Evolutionary conservation across 2,113 vertebrate genomes (phyloP).

Genomic region (Grammatotria lemairii): DNA sequence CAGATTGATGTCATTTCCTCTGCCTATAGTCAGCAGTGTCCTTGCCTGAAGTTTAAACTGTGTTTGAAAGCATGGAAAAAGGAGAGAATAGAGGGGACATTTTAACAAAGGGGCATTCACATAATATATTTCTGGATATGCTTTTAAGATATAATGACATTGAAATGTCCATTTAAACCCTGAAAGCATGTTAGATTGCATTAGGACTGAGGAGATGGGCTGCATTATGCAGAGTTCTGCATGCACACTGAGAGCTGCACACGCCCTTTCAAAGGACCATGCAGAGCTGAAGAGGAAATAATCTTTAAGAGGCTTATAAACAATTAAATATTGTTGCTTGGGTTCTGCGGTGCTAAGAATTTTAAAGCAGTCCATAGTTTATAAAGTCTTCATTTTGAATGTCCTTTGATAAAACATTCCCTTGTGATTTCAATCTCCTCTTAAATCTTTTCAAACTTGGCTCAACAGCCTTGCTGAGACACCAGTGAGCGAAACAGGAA

Average conservation of each 20-base stretch:
- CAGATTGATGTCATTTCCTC: background rate
- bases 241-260: background rate
- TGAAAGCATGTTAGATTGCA: background rate
- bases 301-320: background rate
- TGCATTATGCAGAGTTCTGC: background rate
- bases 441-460: background rate
- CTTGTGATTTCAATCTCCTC: background rate
- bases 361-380: background rate
- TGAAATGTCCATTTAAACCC: background rate
- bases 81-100: background rate
- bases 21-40: background rate
- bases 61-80: background rate
- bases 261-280: background rate
- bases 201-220: background rate
- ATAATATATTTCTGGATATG: background rate
- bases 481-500: background rate
- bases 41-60: background rate
- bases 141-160: background rate
- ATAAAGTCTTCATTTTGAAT: background rate
- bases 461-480: background rate
- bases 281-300: background rate
- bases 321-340: background rate
- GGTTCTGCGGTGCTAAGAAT: background rate
- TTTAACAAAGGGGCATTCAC: background rate
- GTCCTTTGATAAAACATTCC: background rate